Conservation (phyloP, 2,797 vertebrate genomes). For the Myotis myotis region DNA sequence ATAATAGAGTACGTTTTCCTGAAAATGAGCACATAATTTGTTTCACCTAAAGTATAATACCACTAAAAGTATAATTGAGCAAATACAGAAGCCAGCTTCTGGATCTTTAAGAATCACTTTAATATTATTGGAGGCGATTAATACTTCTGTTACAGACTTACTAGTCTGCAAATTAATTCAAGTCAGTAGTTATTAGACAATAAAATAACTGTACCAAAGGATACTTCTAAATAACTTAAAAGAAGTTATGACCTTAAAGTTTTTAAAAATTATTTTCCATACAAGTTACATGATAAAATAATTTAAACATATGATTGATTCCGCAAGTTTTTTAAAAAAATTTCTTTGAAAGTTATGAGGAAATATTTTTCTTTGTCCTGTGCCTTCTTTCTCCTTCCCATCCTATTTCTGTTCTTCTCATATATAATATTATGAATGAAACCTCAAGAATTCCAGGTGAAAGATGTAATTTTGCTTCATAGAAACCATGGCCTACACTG, state of each 20-base stretch:
- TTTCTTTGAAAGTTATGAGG: conserved; percentile 9
- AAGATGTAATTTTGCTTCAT: conserved; percentile 36
- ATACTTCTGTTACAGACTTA: conserved; percentile 52
- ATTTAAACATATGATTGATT: conserved; percentile 33
- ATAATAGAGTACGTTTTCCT: conserved; percentile 40
- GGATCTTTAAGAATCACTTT: conserved; percentile 53
- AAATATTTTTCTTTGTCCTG: conserved; percentile 20
- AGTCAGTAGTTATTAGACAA: conserved; percentile 51
- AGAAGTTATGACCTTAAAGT: conserved; percentile 19
- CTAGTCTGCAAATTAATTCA: conserved; percentile 52
- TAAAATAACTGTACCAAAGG: conserved; percentile 41
- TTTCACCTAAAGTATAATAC: conserved; percentile 36
- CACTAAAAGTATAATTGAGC: conserved; percentile 9
- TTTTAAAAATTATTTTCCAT: conserved; percentile 10
- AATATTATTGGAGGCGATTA: conserved; percentile 37
- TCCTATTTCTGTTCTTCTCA: background rate
- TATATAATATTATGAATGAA: background rate
- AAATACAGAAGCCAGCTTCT: conserved; percentile 71
- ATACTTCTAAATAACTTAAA: conserved; percentile 53
- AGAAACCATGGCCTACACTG: background rate
- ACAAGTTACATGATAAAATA: conserved; percentile 40
- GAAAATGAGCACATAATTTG: conserved; percentile 51
- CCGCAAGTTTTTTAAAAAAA: conserved; percentile 22
- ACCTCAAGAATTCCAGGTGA: conserved; percentile 43
- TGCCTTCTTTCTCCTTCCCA: conserved; percentile 12